Base-by-base conservation (phyloP, 37 sponge, comb jelly and placozoan genomes). In the Haliclona indistincta region DNA sequence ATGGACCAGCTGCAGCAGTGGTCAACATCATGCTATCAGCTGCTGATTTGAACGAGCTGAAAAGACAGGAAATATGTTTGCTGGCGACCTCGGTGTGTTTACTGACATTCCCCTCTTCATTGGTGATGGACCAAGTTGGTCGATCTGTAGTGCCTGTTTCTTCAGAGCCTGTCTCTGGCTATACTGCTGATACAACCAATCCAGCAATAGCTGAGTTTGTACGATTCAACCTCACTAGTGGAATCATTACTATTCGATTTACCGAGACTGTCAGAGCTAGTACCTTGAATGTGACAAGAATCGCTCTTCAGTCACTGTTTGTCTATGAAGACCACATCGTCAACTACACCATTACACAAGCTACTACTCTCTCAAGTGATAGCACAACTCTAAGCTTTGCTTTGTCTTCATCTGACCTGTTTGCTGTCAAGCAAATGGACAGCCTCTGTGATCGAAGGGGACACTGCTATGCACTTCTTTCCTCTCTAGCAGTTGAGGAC, bases 291-390 rank as follows among this genome's bases (percentile, higher is more conserved):
- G 35, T 81, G 28, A 83, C 77, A 36, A 75, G 79, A 36, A 28
- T 95, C 0, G 79, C 70, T 30, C 67, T 95, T 28, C 86, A 81
- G 87, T 88, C 92, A 13, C 82, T 93, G 71, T 93, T 88, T 81
- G 66, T 19, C 0, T 44, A 42, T 67, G 83, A 81, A 1, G 30
- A 38, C 23, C 53, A 64, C 22, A 80, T 82, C 30, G 78, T 43
- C 0, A 33, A 61, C 34, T 82, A 78, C 62, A 76, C 55, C n/a
- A 71, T 95, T 2, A 53, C 41, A 17, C 7, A 8, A 33, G 67
- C 25, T 39, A 83, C 84, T 28, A 54, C 64, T n/a, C 36, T 68
- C 26, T 55, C 80, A 26, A 17, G 29, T 3, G 82, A 93, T 67
- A 38, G 74, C 47, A 92, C 83, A 22, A 39, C 42, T 0, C 39